A percentile compares a stretch with the other conserved stretches of the same genome.
These are phyloP conservation scores for Sylvia borin DNA, from an alignment of 2,797 vertebrate genomes.

Conservation along the genomic window DNA sequence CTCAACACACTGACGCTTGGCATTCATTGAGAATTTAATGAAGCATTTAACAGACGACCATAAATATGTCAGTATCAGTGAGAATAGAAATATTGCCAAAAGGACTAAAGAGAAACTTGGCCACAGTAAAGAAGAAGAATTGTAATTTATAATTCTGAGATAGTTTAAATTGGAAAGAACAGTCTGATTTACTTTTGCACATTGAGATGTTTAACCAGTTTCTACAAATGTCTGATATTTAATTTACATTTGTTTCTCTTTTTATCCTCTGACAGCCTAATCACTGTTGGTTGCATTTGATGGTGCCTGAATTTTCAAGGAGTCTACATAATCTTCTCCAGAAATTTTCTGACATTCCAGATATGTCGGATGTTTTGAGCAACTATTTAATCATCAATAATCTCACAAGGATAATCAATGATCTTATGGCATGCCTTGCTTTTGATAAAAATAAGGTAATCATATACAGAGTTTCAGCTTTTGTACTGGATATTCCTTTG, in stretches of 20 bases:
- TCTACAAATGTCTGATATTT: conserved; percentile 37
- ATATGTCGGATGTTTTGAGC: conserved; percentile 80
- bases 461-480: neutral
- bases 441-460: conserved; percentile 76
- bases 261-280: conserved; percentile 74
- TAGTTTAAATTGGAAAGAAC: conserved; percentile 24
- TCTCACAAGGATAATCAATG: conserved; percentile 79
- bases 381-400: conserved; percentile 83
- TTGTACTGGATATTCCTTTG: neutral
- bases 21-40: neutral
- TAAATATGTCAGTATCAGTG: conserved; percentile 8
- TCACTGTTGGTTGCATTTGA: conserved; percentile 81
- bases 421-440: conserved; percentile 76
- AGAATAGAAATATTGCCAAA: conserved; percentile 1
- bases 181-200: conserved; percentile 26
- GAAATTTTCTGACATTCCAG: conserved; percentile 80
- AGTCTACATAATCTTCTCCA: conserved; percentile 77
- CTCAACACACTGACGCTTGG: neutral
- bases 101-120: conserved; percentile 6
- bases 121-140: neutral
- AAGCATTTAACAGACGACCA: neutral
- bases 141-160: conserved; percentile 12
- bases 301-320: conserved; percentile 78
- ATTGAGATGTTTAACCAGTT: conserved; percentile 12
- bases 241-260: conserved; percentile 41